phyloP scores from a whole-genome alignment of 1,140 invertebrate genomes.

The Hylaeus volcanicus region DNA sequence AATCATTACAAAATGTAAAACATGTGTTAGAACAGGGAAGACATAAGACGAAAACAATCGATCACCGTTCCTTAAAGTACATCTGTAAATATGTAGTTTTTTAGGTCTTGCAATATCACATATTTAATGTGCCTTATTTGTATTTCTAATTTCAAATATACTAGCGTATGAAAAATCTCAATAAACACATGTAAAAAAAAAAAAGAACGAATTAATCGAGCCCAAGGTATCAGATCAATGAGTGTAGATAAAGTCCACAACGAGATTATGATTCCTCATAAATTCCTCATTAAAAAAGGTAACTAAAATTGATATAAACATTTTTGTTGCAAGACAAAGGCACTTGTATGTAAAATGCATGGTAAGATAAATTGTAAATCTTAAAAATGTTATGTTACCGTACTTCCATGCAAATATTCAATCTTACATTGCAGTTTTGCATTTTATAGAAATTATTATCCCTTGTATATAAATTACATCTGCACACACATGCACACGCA shows the following conservation, averaged over 20 bases:
- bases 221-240: background rate
- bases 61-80: conserved; percentile 33
- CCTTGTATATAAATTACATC: conserved; percentile 42
- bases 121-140: conserved; percentile 31
- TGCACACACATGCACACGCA: conserved; percentile 2
- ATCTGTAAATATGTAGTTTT: background rate
- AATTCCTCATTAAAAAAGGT: conserved; percentile 23
- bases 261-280: background rate
- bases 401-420: conserved; percentile 21
- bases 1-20: conserved; percentile 18
- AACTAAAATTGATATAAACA: conserved; percentile 43
- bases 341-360: conserved; percentile 56
- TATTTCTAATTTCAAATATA: conserved; percentile 8
- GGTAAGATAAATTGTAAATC: conserved; percentile 8
- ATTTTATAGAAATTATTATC: conserved; percentile 27
- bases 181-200: conserved; percentile 20
- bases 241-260: background rate
- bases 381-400: conserved; percentile 14
- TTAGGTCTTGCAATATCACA: conserved; percentile 37
- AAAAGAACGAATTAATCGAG: background rate
- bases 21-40: conserved; percentile 24
- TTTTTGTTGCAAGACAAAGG: conserved; percentile 50
- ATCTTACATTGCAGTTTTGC: conserved; percentile 21
- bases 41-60: conserved; percentile 27
- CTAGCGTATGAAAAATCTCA: conserved; percentile 12